phyloP scores from a whole-genome alignment of 2,113 vertebrate species.

The Oophaga pumilio region DNA sequence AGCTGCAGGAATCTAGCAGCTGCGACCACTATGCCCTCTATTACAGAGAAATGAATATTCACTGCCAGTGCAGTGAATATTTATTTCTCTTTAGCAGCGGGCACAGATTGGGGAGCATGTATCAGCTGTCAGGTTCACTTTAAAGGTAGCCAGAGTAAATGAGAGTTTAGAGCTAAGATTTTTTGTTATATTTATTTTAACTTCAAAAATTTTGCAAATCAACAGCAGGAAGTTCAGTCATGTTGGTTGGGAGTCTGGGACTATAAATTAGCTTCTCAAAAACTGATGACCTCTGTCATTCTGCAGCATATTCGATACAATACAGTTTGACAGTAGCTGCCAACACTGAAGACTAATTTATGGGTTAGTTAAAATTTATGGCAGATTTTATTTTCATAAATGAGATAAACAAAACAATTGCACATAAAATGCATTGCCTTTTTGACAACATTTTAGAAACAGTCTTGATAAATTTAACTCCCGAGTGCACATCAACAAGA shows the following conservation, averaged over 20 bases:
- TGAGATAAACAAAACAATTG: neutral
- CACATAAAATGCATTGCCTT: neutral
- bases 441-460: neutral
- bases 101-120: too few relatives aligned
- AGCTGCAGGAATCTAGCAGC: too few relatives aligned
- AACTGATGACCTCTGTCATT: neutral
- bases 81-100: too few relatives aligned
- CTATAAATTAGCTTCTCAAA: neutral
- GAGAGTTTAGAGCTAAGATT: neutral
- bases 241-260: neutral
- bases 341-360: neutral
- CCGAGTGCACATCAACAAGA: neutral
- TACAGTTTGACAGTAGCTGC: neutral
- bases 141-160: too few relatives aligned
- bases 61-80: too few relatives aligned
- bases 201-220: neutral
- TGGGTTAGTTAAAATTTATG: neutral
- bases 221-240: neutral
- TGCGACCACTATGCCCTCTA: too few relatives aligned
- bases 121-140: too few relatives aligned
- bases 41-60: too few relatives aligned
- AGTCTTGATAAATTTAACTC: too few relatives aligned
- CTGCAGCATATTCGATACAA: neutral
- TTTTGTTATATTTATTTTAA: neutral
- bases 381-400: neutral